Conservation (phyloP, 2,113 vertebrate species). For the Cacatua alba region DNA sequence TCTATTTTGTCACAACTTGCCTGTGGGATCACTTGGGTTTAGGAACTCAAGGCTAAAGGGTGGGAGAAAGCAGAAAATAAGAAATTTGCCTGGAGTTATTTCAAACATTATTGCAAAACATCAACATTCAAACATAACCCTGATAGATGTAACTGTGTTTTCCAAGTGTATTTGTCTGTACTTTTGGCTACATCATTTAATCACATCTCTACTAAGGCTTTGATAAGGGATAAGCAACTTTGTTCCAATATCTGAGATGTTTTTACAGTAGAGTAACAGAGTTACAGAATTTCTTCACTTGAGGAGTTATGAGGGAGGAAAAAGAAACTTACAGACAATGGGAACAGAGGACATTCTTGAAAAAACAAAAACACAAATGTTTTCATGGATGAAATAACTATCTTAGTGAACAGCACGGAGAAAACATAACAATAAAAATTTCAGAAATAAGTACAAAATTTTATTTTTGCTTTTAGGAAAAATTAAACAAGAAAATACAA, state of each 20-base stretch:
- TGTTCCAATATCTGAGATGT: accelerated
- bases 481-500: not conserved
- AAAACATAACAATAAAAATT: not conserved
- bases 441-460: not conserved
- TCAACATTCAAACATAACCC: not conserved
- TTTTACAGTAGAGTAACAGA: not conserved
- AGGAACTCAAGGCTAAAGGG: not conserved
- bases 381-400: not conserved
- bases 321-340: not conserved
- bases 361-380: not conserved
- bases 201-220: not conserved
- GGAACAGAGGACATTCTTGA: not conserved
- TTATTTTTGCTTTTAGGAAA: not conserved
- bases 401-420: not conserved
- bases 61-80: not conserved
- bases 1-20: not conserved
- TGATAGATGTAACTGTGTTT: not conserved
- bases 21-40: not conserved
- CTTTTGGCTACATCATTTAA: not conserved
- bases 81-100: not conserved
- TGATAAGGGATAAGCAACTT: not conserved
- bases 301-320: not conserved
- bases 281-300: not conserved
- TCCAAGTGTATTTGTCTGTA: not conserved
- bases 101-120: not conserved